Evolutionary conservation across 2,888 invertebrate genomes (phyloP).

Genomic region (Philereme transversata): DNA sequence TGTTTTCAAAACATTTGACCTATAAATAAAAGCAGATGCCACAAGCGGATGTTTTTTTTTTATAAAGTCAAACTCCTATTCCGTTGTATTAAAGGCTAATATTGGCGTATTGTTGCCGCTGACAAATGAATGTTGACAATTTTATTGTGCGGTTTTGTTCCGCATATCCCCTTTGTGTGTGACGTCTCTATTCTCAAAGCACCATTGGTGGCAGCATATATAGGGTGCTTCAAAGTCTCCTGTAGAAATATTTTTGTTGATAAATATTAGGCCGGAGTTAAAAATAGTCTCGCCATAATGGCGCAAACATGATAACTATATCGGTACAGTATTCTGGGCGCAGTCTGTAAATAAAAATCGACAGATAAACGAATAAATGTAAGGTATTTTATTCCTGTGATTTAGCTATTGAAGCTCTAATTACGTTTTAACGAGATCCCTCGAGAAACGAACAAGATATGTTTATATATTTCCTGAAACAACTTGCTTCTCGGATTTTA

Average conservation of each 20-base stretch:
- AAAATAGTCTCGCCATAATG: too few species aligned
- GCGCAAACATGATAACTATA: too few species aligned
- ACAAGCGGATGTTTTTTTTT: conserved; percentile 56
- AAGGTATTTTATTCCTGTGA: too few species aligned
- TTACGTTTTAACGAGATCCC: too few species aligned
- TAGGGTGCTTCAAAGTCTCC: conserved; percentile 23
- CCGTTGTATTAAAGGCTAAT: conserved; percentile 53
- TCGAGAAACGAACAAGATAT: too few species aligned
- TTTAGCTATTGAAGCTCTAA: too few species aligned
- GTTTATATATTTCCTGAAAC: too few species aligned
- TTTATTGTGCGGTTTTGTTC: conserved; percentile 67
- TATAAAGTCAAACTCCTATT: conserved; percentile 51
- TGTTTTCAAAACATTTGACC: conserved; percentile 77
- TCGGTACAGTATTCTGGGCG: too few species aligned
- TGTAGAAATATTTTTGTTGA: neutral
- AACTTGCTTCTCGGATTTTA: too few species aligned
- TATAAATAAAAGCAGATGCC: conserved; percentile 72
- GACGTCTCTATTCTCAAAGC: conserved; percentile 64
- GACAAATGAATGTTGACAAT: conserved; percentile 80
- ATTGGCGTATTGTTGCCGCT: conserved; percentile 51
- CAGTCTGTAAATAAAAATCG: too few species aligned
- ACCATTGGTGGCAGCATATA: conserved; percentile 21
- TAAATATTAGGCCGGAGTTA: too few species aligned
- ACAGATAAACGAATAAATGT: too few species aligned
- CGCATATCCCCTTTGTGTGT: conserved; percentile 50